These are phyloP conservation scores for Himalopsyche kuldschensis DNA, from an alignment of 2,888 invertebrate species.

Conservation along the genomic window DNA sequence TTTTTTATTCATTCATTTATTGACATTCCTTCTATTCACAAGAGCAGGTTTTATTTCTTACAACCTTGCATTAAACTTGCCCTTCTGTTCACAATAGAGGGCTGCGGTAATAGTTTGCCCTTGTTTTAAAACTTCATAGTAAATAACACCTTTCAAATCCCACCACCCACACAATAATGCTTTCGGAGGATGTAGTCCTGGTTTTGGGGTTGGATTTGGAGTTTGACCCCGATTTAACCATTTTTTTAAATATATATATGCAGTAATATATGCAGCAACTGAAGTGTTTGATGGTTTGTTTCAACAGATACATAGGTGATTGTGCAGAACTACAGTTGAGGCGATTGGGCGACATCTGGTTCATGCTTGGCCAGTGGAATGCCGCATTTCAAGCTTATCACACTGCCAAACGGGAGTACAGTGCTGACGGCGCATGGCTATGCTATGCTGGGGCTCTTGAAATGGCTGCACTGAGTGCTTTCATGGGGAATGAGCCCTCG, in stretches of 20 bases:
- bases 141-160: neutral
- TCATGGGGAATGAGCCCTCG: constrained; percentile 80
- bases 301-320: constrained; percentile 73
- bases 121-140: neutral
- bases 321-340: constrained; percentile 91
- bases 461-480: constrained; percentile 92
- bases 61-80: neutral
- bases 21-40: too few species aligned
- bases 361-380: constrained; percentile 93
- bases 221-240: neutral
- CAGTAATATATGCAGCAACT: neutral
- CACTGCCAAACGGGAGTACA: constrained; percentile 95
- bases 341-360: constrained; percentile 91
- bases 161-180: neutral
- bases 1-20: neutral
- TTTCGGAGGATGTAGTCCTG: neutral
- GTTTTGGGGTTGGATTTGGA: neutral
- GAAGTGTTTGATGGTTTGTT: neutral
- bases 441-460: constrained; percentile 96
- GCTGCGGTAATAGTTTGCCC: too few species aligned
- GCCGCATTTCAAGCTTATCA: constrained; percentile 93
- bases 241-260: too few species aligned
- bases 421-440: constrained; percentile 95
- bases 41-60: neutral
- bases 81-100: too few species aligned